phyloP scores from a whole-genome alignment of 1,140 invertebrate species.

The Temnothorax nylanderi region DNA sequence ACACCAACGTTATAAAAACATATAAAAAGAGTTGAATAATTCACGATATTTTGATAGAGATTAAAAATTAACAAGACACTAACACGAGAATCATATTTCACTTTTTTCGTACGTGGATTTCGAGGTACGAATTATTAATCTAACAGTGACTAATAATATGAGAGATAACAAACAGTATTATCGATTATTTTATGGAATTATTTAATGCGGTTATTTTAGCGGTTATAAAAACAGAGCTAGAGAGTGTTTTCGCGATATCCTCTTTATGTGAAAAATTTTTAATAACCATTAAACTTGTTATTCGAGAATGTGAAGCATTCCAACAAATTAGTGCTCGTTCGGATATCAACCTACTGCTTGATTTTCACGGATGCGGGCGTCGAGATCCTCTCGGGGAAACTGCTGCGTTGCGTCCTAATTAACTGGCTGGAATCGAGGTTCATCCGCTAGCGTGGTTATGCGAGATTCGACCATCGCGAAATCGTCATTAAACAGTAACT shows the following conservation, averaged over 20 bases:
- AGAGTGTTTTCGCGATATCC: background rate
- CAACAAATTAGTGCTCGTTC: background rate
- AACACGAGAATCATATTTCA: background rate
- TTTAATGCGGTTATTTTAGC: background rate
- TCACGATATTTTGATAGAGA: background rate
- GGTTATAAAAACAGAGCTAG: background rate
- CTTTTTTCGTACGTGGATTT: background rate
- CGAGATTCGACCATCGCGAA: slow-evolving; percentile 41
- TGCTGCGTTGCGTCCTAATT: slow-evolving; percentile 60
- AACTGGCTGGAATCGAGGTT: slow-evolving; percentile 59
- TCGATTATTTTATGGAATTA: background rate
- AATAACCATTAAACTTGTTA: background rate
- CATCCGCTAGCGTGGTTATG: slow-evolving; percentile 27
- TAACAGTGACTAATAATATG: background rate
- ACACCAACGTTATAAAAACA: background rate
- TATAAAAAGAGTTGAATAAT: slow-evolving; percentile 3
- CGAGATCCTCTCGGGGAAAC: slow-evolving; percentile 49
- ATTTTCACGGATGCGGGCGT: slow-evolving; percentile 46
- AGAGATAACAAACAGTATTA: background rate
- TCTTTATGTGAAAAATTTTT: background rate
- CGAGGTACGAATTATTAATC: background rate
- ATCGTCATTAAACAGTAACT: slow-evolving; percentile 58
- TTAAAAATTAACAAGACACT: background rate
- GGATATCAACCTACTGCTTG: slow-evolving; percentile 8
- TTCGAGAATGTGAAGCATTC: background rate